Evolutionary conservation across 1,140 invertebrate species (phyloP).

Genomic region (Diabrotica undecimpunctata): DNA sequence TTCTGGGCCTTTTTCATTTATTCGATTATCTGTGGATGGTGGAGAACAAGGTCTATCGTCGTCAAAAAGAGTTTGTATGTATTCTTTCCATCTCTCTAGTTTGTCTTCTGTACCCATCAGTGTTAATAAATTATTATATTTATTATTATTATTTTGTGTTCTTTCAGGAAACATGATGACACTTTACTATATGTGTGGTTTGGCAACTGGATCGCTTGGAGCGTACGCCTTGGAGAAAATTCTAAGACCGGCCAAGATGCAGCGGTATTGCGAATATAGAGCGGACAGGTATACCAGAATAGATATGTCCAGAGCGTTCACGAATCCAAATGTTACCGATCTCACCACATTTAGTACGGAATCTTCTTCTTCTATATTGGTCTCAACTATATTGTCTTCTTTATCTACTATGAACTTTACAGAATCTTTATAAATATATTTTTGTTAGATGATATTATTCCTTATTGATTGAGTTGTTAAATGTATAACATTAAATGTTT

Average conservation of each 20-base stretch:
- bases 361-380: neutral
- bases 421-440: constrained; percentile 6
- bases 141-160: constrained; percentile 8
- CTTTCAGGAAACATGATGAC: constrained; percentile 87
- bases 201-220: constrained; percentile 75
- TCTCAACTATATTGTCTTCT: neutral
- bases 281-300: neutral
- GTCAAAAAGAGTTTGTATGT: too few species aligned
- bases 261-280: constrained; percentile 21
- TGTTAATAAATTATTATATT: too few species aligned
- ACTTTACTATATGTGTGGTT: constrained; percentile 79
- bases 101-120: too few species aligned
- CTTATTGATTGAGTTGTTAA: neutral
- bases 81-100: too few species aligned
- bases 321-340: neutral
- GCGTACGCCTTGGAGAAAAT: constrained; percentile 77
- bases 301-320: neutral
- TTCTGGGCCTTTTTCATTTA: too few species aligned
- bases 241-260: constrained; percentile 45
- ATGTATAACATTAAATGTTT: neutral
- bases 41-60: too few species aligned
- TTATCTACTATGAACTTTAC: constrained; percentile 1
- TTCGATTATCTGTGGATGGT: too few species aligned
- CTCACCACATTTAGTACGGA: constrained; percentile 1
- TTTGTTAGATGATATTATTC: neutral